phyloP scores from a whole-genome alignment of 2,888 invertebrate genomes.

The Norana najaformis region DNA sequence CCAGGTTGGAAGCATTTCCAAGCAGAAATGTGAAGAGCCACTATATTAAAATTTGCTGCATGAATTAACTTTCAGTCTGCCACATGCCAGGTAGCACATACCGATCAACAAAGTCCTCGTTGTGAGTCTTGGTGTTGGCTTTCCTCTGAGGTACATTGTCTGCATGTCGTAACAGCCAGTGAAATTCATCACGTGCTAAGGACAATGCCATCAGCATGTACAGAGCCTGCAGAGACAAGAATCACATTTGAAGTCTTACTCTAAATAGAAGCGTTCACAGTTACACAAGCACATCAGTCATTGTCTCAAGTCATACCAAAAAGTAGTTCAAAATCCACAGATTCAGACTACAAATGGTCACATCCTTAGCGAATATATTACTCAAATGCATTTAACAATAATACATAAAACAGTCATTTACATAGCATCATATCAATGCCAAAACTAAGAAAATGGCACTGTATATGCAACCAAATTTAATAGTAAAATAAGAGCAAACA shows the following conservation, averaged over 20 bases:
- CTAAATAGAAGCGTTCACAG: neutral
- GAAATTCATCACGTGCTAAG: slow-evolving; percentile 92
- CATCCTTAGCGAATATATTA: neutral
- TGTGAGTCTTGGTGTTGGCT: slow-evolving; percentile 56
- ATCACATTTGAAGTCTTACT: neutral
- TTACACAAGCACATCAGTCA: neutral
- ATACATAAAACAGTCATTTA: neutral
- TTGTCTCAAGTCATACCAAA: neutral
- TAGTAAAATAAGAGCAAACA: neutral
- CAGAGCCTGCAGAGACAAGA: slow-evolving; percentile 69
- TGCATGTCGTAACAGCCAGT: slow-evolving; percentile 91
- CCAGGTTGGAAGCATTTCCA: too few relatives aligned
- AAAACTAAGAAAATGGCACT: neutral
- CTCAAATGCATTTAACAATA: neutral
- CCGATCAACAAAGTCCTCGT: slow-evolving; percentile 74
- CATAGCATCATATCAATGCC: neutral
- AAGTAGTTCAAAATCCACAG: neutral
- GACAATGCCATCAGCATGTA: slow-evolving; percentile 94
- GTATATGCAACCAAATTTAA: neutral
- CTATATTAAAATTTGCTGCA: too few relatives aligned
- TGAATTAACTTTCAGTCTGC: too few relatives aligned
- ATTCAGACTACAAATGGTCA: neutral
- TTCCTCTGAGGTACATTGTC: slow-evolving; percentile 81
- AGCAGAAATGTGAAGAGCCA: too few relatives aligned
- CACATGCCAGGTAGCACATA: slow-evolving; percentile 30